Evolutionary conservation across 2,797 vertebrate genomes (phyloP).

Genomic region (Danio tinwini): DNA sequence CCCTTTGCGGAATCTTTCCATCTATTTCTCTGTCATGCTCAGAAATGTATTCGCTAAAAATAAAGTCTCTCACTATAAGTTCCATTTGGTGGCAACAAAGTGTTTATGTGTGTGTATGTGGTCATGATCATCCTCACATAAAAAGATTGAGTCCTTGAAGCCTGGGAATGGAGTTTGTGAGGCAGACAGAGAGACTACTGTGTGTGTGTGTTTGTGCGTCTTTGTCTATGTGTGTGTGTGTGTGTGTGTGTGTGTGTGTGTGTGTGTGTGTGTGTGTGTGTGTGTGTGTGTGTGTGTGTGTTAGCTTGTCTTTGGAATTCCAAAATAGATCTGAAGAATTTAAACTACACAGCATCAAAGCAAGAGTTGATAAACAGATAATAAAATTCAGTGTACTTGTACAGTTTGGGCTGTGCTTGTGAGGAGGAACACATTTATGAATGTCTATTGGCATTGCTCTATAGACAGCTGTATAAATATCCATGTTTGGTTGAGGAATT

Average conservation of each 20-base stretch:
- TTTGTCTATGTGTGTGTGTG: too few relatives aligned
- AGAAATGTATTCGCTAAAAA: constrained; percentile 27
- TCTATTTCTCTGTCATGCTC: neutral
- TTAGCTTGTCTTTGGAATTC: neutral
- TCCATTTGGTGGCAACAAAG: neutral
- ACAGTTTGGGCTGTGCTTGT: constrained; percentile 41
- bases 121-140: constrained; percentile 17
- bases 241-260: too few relatives aligned
- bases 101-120: constrained; percentile 16
- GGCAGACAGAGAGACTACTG: constrained; percentile 27
- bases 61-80: neutral
- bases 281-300: too few relatives aligned
- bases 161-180: constrained; percentile 8
- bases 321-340: constrained; percentile 20
- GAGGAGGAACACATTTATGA: constrained; percentile 59
- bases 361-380: neutral
- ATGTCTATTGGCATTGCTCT: constrained; percentile 47
- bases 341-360: constrained; percentile 12
- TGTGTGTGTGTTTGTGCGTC: neutral
- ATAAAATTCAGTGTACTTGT: constrained; percentile 2
- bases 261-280: too few relatives aligned
- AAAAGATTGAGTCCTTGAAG: constrained; percentile 26
- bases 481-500: constrained; percentile 53
- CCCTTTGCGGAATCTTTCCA: constrained; percentile 20
- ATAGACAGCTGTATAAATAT: constrained; percentile 24